phyloP scores from a whole-genome alignment of 2,888 invertebrate species.

The Xylota segnis region DNA sequence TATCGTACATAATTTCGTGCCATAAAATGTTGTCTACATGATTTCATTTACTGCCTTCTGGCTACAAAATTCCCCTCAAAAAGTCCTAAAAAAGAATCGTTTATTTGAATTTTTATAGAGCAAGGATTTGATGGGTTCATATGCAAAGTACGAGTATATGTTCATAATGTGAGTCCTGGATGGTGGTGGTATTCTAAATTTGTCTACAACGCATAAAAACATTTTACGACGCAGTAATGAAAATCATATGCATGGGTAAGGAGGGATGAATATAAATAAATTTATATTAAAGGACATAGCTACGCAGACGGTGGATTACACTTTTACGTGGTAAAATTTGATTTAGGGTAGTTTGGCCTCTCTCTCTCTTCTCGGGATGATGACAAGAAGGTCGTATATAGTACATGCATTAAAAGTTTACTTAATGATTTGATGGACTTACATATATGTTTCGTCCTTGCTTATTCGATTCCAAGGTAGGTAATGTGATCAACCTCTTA shows the following conservation, averaged over 20 bases:
- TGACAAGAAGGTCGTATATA: not conserved
- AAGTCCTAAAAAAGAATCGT: not conserved
- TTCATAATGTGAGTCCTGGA: not conserved
- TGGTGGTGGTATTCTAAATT: slow-evolving; percentile 2
- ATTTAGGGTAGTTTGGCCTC: not conserved
- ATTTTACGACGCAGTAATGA: slow-evolving; percentile 2
- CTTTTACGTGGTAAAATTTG: not conserved
- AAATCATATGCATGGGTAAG: slow-evolving; percentile 2
- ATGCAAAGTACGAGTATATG: not conserved
- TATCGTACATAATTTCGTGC: not conserved
- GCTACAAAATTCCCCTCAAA: not conserved
- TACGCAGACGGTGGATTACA: not conserved
- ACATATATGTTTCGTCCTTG: no score
- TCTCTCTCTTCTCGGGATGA: not conserved
- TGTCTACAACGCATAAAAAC: slow-evolving; percentile 9
- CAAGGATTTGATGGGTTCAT: slow-evolving; percentile 8
- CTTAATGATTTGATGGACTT: not conserved
- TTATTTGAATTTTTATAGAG: not conserved
- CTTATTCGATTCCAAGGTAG: no score
- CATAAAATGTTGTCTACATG: slow-evolving; percentile 1
- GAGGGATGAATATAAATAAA: not conserved
- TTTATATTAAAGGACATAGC: not conserved
- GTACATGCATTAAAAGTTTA: not conserved
- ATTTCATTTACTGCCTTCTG: not conserved
- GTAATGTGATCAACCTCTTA: no score